Percentiles rank a stretch among this genome's conserved stretches.
Evolutionary conservation across 2,797 vertebrate species (phyloP).

Genomic region (Myotis planiceps): DNA sequence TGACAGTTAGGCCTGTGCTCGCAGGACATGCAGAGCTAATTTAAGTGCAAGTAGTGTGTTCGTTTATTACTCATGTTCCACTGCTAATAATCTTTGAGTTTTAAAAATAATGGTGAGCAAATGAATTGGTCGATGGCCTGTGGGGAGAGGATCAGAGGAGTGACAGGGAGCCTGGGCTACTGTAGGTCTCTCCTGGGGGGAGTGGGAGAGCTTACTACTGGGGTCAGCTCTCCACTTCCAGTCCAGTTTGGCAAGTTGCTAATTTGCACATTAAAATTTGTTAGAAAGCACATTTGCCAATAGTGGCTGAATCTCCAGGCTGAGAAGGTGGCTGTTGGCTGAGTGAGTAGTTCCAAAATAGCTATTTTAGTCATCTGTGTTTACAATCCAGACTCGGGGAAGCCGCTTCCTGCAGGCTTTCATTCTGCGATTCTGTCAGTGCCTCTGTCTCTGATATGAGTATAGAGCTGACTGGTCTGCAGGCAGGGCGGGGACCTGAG

Average conservation of each 20-base stretch:
- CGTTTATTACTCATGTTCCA: slow-evolving; percentile 68
- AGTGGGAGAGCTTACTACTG: neutral
- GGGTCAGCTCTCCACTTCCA: neutral
- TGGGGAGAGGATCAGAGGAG: slow-evolving; percentile 5
- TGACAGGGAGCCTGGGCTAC: neutral
- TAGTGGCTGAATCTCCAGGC: slow-evolving; percentile 65
- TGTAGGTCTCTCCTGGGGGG: neutral
- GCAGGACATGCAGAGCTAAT: slow-evolving; percentile 47
- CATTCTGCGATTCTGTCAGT: neutral
- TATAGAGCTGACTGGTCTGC: neutral
- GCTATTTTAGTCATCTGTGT: slow-evolving; percentile 78
- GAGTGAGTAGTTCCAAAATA: slow-evolving; percentile 77
- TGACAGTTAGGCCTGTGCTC: slow-evolving; percentile 59
- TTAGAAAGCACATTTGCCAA: slow-evolving; percentile 77
- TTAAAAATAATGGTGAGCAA: slow-evolving; percentile 74
- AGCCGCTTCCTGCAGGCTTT: neutral
- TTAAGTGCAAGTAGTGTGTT: slow-evolving; percentile 67
- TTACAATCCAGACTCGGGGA: slow-evolving; percentile 36
- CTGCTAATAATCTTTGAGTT: slow-evolving; percentile 73
- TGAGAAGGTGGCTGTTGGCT: slow-evolving; percentile 46
- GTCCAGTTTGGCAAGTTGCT: slow-evolving; percentile 50
- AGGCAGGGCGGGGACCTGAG: neutral
- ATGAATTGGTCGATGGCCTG: slow-evolving; percentile 49
- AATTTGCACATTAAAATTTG: slow-evolving; percentile 80
- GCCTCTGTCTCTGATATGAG: neutral